A percentile compares a stretch with the other conserved stretches of the same genome.
These are phyloP conservation scores for Mastacembelus armatus DNA, from an alignment of 2,797 vertebrate species.

Conservation along the genomic window DNA sequence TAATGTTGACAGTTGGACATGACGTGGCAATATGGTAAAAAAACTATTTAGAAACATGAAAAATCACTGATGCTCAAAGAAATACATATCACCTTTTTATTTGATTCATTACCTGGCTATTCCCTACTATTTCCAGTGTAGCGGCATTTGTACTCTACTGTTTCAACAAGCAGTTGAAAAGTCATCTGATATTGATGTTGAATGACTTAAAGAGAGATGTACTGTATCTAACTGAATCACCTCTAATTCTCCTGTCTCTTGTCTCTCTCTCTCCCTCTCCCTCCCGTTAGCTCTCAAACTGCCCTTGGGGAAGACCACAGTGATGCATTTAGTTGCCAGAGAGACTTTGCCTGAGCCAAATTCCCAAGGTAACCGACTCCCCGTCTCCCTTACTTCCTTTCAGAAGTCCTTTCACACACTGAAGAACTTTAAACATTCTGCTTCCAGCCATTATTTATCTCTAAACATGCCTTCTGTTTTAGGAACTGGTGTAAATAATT, in stretches of 20 bases:
- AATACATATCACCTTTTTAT: background rate
- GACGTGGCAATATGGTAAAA: too few relatives aligned
- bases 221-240: slow-evolving; percentile 48
- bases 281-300: slow-evolving; percentile 92
- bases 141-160: slow-evolving; percentile 1
- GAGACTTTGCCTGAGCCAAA: slow-evolving; percentile 99
- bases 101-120: background rate
- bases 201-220: slow-evolving; percentile 37
- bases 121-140: background rate
- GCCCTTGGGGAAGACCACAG: slow-evolving; percentile 97
- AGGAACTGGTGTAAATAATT: slow-evolving; percentile 67
- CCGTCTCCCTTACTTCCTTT: slow-evolving; percentile 49
- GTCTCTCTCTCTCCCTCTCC: slow-evolving; percentile 28
- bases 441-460: slow-evolving; percentile 59
- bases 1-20: too few relatives aligned
- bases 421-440: slow-evolving; percentile 56
- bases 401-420: slow-evolving; percentile 66
- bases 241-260: slow-evolving; percentile 41
- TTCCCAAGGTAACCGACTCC: slow-evolving; percentile 92
- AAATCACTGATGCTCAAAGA: too few relatives aligned
- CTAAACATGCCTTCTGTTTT: slow-evolving; percentile 67
- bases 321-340: slow-evolving; percentile 99
- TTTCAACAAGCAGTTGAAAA: slow-evolving; percentile 24
- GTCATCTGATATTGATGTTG: slow-evolving; percentile 38
- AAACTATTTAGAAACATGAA: background rate